Evolutionary conservation across 2,113 vertebrate species (phyloP), one percentile per base, ranked within the genome.

Genomic region (Cyanoramphus novaezelandiae): DNA sequence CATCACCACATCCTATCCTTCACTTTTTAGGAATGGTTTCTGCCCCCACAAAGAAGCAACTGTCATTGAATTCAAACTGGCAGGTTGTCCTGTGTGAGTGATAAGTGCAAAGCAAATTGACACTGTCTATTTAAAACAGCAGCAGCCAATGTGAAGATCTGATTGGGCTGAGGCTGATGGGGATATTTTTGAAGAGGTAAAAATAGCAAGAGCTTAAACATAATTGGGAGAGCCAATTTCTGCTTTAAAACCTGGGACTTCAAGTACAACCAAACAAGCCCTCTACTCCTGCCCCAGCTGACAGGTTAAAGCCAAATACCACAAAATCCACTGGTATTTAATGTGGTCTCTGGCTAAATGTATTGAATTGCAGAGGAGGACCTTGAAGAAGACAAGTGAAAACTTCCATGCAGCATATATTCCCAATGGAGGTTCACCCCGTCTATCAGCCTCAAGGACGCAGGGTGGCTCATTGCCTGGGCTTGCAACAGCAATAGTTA

Each of bases 401-500:
- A 71, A 37, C 25, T 57, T 57, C 33, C 28, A 63, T n/a, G 29
- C 1, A 24, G n/a, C 31, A 82, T 55, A 62, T 2, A 17, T 21
- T 79, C 33, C 12, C n/a, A 33, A 33, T 0, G 3, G 29, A 47
- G 39, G 10, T 47, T 90, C 33, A 60, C 6, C 3, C 1, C 2
- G 23, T 88, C 27, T n/a, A 7, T 57, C 39, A 44, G 17, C 35
- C 49, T 70, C 0, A 0, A 76, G 57, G 68, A 28, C 0, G 0
- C 33, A 53, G 19, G 5, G 21, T 29, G 29, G 13, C 19, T 92
- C 4, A 0, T 14, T 21, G 11, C 37, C 23, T 55, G 81, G 33
- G 27, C 46, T 79, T 1, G 4, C 17, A 41, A 18, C 9, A 86
- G 20, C 14, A 35, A 19, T 9, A 28, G 29, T 29, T 9, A 28